Evolutionary conservation across 2,797 vertebrate genomes (phyloP).

Genomic region (Lepilemur septentrionalis): DNA sequence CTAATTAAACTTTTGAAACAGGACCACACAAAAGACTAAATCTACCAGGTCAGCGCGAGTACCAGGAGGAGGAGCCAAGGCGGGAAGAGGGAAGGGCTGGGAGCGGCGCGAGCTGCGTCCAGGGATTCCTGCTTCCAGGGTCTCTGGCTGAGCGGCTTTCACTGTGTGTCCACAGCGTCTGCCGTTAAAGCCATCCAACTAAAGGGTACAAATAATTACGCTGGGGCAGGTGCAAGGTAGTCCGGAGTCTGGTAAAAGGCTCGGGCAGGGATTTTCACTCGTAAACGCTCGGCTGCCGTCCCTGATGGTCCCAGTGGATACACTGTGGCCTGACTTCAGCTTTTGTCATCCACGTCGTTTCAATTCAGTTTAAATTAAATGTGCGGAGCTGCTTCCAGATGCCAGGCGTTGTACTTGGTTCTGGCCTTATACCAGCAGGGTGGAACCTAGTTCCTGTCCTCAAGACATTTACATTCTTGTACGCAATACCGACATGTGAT

Average conservation of each 20-base stretch:
- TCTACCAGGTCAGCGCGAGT: not conserved
- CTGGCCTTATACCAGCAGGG: not conserved
- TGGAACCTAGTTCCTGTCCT: not conserved
- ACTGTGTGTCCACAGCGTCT: not conserved
- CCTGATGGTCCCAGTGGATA: no score
- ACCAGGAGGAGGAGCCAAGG: not conserved
- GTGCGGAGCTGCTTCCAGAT: not conserved
- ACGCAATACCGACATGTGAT: not conserved
- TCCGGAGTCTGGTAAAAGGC: not conserved
- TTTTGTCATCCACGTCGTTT: not conserved
- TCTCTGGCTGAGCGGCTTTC: not conserved
- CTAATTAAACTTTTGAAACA: conserved; percentile 58
- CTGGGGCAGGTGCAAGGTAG: fast-evolving
- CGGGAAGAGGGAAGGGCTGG: not conserved
- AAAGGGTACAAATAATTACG: not conserved
- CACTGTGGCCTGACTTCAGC: not conserved
- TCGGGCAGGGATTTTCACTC: no score
- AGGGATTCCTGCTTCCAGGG: not conserved
- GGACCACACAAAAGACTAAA: conserved; percentile 22
- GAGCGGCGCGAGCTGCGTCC: not conserved
- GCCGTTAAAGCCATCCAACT: not conserved
- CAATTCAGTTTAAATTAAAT: not conserved
- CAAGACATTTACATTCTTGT: not conserved
- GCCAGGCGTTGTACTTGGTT: not conserved
- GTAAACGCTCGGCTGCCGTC: not conserved